These are phyloP conservation scores for Anhinga anhinga DNA, from an alignment of 2,113 vertebrate genomes.

Conservation along the genomic window DNA sequence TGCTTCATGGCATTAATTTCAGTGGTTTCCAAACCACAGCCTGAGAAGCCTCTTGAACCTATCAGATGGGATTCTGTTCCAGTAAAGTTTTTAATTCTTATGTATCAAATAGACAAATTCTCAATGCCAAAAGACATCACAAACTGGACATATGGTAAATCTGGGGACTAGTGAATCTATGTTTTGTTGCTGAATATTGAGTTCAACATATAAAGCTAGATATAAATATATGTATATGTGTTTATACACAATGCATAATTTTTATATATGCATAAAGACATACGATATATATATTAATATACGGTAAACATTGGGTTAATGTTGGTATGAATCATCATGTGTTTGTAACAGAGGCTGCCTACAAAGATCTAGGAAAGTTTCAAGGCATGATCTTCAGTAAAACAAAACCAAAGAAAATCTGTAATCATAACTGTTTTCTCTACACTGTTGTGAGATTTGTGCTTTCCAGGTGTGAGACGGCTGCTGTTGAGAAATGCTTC, in stretches of 20 bases:
- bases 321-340: not conserved
- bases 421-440: not conserved
- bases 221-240: not conserved
- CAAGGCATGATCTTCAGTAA: not conserved
- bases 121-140: not conserved
- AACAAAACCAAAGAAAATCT: not conserved
- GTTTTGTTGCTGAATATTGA: not conserved
- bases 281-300: not conserved
- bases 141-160: not conserved
- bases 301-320: not conserved
- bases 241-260: not conserved
- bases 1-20: not conserved
- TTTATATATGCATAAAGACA: not conserved
- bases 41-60: not conserved
- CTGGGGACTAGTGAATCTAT: not conserved
- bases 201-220: not conserved
- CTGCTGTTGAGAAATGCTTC: not conserved
- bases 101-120: not conserved
- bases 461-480: not conserved
- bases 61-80: not conserved
- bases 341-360: not conserved
- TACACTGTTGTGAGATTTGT: not conserved
- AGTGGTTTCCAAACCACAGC: slow-evolving; percentile 12
- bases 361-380: not conserved
- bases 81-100: not conserved